A percentile compares a stretch with the other conserved stretches of the same genome.
These are phyloP conservation scores for Zonotrichia leucophrys DNA, from an alignment of 2,113 vertebrate genomes.

Conservation along the genomic window DNA sequence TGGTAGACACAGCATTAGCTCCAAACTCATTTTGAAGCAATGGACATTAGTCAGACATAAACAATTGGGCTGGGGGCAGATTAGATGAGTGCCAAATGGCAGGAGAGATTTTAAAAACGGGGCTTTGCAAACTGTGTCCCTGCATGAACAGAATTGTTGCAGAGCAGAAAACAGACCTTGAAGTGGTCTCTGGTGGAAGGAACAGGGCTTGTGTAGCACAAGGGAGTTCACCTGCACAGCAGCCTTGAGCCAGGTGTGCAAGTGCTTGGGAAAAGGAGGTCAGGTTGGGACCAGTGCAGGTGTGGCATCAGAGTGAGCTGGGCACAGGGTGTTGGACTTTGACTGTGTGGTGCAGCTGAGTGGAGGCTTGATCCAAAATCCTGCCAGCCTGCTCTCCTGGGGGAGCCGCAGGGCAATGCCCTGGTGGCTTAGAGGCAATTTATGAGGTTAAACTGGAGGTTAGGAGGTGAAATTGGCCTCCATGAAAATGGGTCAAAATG, in stretches of 20 bases:
- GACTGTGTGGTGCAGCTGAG: not conserved
- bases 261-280: not conserved
- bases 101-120: not conserved
- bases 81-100: not conserved
- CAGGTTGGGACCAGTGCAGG: not conserved
- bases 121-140: not conserved
- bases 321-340: not conserved
- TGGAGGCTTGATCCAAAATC: not conserved
- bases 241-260: not conserved
- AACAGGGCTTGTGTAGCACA: not conserved
- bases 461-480: not conserved
- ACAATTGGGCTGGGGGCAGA: not conserved
- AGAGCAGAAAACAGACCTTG: not conserved
- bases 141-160: not conserved
- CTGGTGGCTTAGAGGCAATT: not conserved
- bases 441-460: not conserved
- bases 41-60: slow-evolving; percentile 9
- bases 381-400: not conserved
- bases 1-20: slow-evolving; percentile 21
- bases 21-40: slow-evolving; percentile 34
- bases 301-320: accelerated
- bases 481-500: not conserved
- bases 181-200: not conserved
- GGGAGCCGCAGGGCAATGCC: not conserved
- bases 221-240: not conserved